These are phyloP conservation scores for Indicator indicator DNA, from an alignment of 2,113 vertebrate species.

Conservation along the genomic window DNA sequence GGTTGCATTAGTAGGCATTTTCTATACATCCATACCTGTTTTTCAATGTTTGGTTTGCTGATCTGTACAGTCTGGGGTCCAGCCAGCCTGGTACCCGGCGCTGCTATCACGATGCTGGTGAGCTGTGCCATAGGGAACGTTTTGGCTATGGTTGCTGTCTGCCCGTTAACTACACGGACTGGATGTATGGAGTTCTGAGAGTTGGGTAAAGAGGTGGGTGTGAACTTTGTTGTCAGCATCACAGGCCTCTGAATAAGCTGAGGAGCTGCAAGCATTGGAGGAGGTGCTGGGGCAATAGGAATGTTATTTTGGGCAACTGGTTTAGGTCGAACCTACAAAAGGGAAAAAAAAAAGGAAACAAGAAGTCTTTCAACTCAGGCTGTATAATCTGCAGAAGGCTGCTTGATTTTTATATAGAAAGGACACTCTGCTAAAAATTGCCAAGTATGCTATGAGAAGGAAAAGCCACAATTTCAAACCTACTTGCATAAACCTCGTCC, in stretches of 20 bases:
- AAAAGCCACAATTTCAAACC: conserved; percentile 25
- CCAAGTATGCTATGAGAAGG: not conserved
- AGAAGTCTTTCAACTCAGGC: not conserved
- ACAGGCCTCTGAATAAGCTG: conserved; percentile 94
- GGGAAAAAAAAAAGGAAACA: not conserved
- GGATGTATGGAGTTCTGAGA: conserved; percentile 94
- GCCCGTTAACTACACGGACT: conserved; percentile 95
- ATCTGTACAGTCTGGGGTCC: conserved; percentile 92
- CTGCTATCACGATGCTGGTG: conserved; percentile 96
- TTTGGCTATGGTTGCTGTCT: conserved; percentile 88
- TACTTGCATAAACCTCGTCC: not conserved
- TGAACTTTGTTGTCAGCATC: conserved; percentile 94
- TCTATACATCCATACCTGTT: conserved; percentile 82
- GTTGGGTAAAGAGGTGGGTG: conserved; percentile 85
- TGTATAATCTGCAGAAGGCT: not conserved
- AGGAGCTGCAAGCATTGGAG: conserved; percentile 96
- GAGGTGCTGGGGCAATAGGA: conserved; percentile 95
- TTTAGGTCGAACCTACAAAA: conserved; percentile 90
- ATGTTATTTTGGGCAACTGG: conserved; percentile 90
- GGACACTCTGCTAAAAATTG: too few species aligned
- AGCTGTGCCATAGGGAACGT: conserved; percentile 87
- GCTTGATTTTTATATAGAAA: not conserved
- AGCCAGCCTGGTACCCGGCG: conserved; percentile 82
- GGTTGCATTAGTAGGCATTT: not conserved
- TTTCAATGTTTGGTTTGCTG: conserved; percentile 91